Conservation (phyloP, 1,140 invertebrate species). For the Lethocerus indicus region DNA sequence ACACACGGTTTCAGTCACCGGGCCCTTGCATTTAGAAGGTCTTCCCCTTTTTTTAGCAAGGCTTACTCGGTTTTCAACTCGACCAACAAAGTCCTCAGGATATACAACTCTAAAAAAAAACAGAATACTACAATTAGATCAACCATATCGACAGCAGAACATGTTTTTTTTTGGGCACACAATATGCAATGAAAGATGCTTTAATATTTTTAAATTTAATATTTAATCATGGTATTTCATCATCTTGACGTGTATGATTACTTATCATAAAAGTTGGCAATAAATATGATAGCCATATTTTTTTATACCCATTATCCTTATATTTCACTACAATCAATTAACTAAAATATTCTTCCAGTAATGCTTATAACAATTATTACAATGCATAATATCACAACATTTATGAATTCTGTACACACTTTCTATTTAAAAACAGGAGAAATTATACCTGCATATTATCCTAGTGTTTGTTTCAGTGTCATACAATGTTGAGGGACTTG, state of each 20-base stretch:
- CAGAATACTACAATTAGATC: neutral
- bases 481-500: conserved; percentile 32
- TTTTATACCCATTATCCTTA: neutral
- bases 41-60: conserved; percentile 10
- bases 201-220: no score
- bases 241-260: no score
- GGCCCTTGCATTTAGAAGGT: no score
- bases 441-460: conserved; percentile 41
- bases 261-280: neutral
- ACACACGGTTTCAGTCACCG: no score
- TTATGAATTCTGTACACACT: neutral
- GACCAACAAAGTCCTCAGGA: conserved; percentile 26
- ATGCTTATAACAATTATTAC: neutral
- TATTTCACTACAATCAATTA: neutral
- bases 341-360: neutral
- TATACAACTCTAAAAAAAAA: conserved; percentile 24
- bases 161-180: neutral
- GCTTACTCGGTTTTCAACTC: conserved; percentile 23
- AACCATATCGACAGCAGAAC: neutral
- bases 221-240: no score
- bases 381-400: neutral
- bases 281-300: neutral
- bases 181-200: no score
- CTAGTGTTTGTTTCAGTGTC: conserved; percentile 35
- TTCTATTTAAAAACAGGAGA: no score